Base-by-base conservation (phyloP, 2,113 vertebrate genomes). In the Paramisgurnus dabryanus region DNA sequence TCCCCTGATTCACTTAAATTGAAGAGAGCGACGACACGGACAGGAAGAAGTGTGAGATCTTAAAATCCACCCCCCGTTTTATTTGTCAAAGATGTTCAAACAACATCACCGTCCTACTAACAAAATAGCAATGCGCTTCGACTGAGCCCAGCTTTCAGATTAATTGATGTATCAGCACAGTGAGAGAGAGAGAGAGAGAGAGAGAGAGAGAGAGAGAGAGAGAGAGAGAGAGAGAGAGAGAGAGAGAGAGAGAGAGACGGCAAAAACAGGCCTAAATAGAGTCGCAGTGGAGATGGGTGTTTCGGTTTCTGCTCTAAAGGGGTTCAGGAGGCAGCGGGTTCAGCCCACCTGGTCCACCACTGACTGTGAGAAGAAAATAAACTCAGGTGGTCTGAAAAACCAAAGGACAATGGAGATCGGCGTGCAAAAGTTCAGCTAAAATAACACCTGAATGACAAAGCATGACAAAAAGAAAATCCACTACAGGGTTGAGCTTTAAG, bases 371-470 rank as follows among this genome's bases (percentile, higher is more conserved):
- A 64, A 58, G 45, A 50, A n/a, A 58, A 34, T 58, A 27, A 49
- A 7, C 73, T 22, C 9, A 69, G 61, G 53, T 49, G 53, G 34
- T 27, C 61, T 40, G 55, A 22, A 73, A 75, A 72, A 61, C 50
- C 60, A 39, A 8, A 22, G 47, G 55, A 81, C 83, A 84, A 81
- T 79, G 49, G 22, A n/a, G 45, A 68, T 8, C 75, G 69, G 83
- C 76, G 17, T 70, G 83, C 75, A 69, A 81, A 81, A 78, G 83
- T 84, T 78, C 79, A 84, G 65, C 40, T 74, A 8, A 68, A 40
- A 69, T 61, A 74, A 50, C 73, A 66, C 22, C 55, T 34, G 58
- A 69, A 22, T 67, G 60, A 27, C 27, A 47, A 18, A 77, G 10
- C 22, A 39, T n/a, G 53, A 47, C 6, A 40, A 39, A 18, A 53